A percentile compares a stretch with the other conserved stretches of the same genome.
Conservation (phyloP, 2,113 vertebrate species). For the Cathartes aura region DNA sequence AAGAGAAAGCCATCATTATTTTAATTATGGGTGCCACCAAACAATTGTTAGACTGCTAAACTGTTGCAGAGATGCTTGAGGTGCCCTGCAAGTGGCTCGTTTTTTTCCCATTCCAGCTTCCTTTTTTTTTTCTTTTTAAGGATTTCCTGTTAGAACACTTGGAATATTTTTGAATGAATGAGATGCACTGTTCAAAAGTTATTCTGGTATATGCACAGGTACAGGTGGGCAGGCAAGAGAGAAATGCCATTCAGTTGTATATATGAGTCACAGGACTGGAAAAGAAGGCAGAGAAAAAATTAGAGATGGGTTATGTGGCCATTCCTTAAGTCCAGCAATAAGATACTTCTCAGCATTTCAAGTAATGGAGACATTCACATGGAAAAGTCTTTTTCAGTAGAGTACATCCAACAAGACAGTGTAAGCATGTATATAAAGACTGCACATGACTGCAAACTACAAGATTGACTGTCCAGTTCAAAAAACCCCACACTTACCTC, state of each 20-base stretch:
- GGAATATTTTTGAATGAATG: conserved; percentile 3
- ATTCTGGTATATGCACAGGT: background rate
- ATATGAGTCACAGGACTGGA: background rate
- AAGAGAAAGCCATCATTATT: background rate
- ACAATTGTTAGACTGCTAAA: background rate
- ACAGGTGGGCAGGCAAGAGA: background rate
- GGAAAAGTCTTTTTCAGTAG: background rate
- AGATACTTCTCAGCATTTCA: background rate
- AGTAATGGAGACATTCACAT: background rate
- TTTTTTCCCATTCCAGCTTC: background rate
- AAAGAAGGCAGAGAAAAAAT: background rate
- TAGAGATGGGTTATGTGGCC: background rate
- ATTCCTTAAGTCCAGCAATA: background rate
- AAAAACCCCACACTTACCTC: background rate
- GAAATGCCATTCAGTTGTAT: background rate
- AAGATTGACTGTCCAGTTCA: background rate
- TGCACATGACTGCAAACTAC: background rate
- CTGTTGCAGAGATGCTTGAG: background rate
- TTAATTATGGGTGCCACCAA: background rate
- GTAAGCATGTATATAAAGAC: background rate
- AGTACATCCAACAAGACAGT: background rate
- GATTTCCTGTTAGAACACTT: background rate
- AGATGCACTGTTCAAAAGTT: background rate
- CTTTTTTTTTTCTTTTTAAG: background rate
- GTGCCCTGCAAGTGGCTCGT: background rate